Conservation (phyloP, 2,888 invertebrate genomes). For the Agapostemon virescens region DNA sequence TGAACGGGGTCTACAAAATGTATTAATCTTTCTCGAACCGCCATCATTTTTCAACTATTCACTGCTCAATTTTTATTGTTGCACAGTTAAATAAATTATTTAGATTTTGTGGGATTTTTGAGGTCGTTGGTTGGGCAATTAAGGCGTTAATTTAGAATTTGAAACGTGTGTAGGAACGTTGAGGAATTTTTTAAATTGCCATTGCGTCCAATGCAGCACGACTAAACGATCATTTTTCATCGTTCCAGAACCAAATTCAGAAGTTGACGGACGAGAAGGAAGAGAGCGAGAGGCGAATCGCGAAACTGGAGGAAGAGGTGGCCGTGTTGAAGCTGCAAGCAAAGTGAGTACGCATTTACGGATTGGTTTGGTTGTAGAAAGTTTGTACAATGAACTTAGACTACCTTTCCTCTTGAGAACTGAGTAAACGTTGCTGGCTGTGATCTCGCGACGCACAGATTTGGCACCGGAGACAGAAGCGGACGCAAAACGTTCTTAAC, state of each 20-base stretch:
- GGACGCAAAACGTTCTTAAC: background rate
- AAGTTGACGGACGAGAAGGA: slow-evolving; percentile 72
- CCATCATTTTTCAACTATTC: no score
- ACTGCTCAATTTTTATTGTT: no score
- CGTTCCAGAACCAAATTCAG: slow-evolving; percentile 71
- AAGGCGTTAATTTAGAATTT: no score
- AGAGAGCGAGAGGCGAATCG: slow-evolving; percentile 72
- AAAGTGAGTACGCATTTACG: slow-evolving; percentile 73
- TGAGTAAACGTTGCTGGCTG: slow-evolving; percentile 12
- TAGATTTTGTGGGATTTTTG: no score
- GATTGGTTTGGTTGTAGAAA: slow-evolving; percentile 23
- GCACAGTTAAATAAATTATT: no score
- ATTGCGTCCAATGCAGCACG: no score
- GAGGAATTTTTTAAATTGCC: no score
- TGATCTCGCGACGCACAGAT: slow-evolving; percentile 17
- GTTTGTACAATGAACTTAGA: slow-evolving; percentile 21
- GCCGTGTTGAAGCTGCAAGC: slow-evolving; percentile 72
- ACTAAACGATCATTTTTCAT: background rate
- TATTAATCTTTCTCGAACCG: no score
- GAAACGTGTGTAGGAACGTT: no score
- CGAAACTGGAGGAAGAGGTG: slow-evolving; percentile 75
- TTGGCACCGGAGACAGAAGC: slow-evolving; percentile 15
- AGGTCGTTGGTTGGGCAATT: no score
- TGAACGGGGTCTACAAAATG: no score
- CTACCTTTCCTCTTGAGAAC: slow-evolving; percentile 3